These are phyloP conservation scores for Cinara cedri DNA, from an alignment of 2,888 invertebrate species.

Conservation along the genomic window DNA sequence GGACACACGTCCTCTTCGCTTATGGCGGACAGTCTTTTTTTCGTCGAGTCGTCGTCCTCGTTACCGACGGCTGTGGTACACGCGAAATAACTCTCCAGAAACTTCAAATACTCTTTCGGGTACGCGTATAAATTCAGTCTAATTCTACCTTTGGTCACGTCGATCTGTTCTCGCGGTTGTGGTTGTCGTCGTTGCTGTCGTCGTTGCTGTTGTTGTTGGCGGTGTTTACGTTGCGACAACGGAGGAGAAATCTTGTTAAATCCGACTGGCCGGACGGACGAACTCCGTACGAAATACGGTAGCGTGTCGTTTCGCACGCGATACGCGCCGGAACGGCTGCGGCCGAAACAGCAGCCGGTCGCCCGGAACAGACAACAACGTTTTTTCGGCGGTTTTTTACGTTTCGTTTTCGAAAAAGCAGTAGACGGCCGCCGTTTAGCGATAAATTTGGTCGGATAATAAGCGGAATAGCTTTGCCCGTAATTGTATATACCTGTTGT, in stretches of 20 bases:
- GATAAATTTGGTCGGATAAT: constrained; percentile 41
- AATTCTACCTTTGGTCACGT: constrained; percentile 54
- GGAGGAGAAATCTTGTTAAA: constrained; percentile 49
- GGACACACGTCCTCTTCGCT: constrained; percentile 49
- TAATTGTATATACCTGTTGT: constrained; percentile 55
- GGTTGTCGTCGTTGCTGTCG: neutral
- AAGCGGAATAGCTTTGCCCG: constrained; percentile 51
- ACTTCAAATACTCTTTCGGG: constrained; percentile 37
- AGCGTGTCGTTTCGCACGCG: constrained; percentile 43
- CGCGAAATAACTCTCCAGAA: constrained; percentile 43
- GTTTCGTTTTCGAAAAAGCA: constrained; percentile 11
- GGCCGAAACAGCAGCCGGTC: constrained; percentile 20
- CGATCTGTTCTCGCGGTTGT: constrained; percentile 11
- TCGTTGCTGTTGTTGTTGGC: neutral
- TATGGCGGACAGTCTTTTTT: constrained; percentile 47
- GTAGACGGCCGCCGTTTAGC: neutral
- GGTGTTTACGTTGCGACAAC: neutral
- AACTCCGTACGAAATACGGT: constrained; percentile 50
- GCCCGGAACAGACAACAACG: constrained; percentile 27
- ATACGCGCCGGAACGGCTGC: constrained; percentile 39
- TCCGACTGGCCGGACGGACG: constrained; percentile 44
- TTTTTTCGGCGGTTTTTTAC: constrained; percentile 18
- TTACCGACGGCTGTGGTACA: neutral
- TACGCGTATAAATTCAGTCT: constrained; percentile 54
- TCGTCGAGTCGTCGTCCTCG: neutral